Base-by-base conservation (phyloP, 2,888 invertebrate genomes). In the Rhaphigaster nebulosa region DNA sequence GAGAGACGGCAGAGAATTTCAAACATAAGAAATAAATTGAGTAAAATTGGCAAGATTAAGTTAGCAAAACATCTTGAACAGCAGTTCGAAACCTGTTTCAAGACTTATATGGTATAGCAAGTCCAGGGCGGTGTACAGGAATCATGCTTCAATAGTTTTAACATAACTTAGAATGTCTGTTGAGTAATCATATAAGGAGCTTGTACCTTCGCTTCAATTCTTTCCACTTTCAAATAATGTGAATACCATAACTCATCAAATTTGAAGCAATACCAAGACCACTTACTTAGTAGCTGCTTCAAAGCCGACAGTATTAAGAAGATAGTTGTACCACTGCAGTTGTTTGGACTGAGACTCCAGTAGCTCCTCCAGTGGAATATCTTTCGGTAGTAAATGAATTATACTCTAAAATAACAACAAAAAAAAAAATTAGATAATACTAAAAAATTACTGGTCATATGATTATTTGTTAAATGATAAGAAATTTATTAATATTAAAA, bases 311-410 rank as follows among this genome's bases (percentile, higher is more conserved):
- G 94, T 94, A 91, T 95, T 95, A 54, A 95, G 93, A 50, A 95
- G 93, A 92, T 95, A 95, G 41, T 94, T 93, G 92, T 95, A 95
- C 95, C 95, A 95, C 92, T 94, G 94, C 88, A 94, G 93, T 92
- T 95, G 95, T 92, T 94, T 94, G 91, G 94, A 94, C 92, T 94
- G 94, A 50, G 95, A 94, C 92, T 95, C 95, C 91, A 94, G 93
- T 1, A 95, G 94, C 94, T 95, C 95, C 80, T 95, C 95, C 91
- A 95, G 94, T 80, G 94, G 94, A 93, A 95, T 94, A 92, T 95
- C 95, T 45, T 95, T 94, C 1, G 95, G 95, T 91, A 95, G 93
- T 87, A 95, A 93, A 91, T 94, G 94, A 45, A 94, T 93, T 92
- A 93, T 89, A 60, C 89, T 91, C 91, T 91, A 52, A 41, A 91